Base-by-base conservation (phyloP, 2,888 invertebrate species). In the Phortica magna region DNA sequence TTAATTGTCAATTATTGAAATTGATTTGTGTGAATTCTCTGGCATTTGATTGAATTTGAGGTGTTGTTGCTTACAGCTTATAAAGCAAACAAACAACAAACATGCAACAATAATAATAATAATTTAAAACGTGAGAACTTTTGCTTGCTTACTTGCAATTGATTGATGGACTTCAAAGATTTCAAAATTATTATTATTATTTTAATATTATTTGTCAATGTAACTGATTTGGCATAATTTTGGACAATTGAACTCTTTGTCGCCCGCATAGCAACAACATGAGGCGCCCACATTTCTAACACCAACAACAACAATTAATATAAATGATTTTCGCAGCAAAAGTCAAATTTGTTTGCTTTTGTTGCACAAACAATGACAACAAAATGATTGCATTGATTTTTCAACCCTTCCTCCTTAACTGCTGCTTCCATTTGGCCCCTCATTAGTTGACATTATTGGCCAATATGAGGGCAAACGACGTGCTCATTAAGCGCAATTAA, bases 1-100 rank as follows among this genome's bases (percentile, higher is more conserved):
- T 88, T 87, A 87, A 86, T 88, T 86, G 85, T 87, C 85, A 86
- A 86, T 86, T 86, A 86, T 88, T 88, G 87, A 84, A 85, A 82
- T 71, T 71, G 70, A 71, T 71, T 41, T 71, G 70, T 71, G 70
- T 48, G 70, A 71, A 68, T 22, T 68, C 19, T 12, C 7, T 43
- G 19, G 43, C 31, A 48, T 17, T 61, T 22, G 19, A 17, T 48
- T 48, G 48, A 48, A 48, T 48, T 48, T 7, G 48, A 48, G 48
- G 48, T 48, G 48, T 48, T 48, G 48, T n/a, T n/a, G n/a, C n/a
- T n/a, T n/a, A n/a, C n/a, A n/a, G n/a, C n/a, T n/a, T n/a, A n/a
- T 31, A 31, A 31, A 31, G 5, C 5, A 1, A 31, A 31, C 3
- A 31, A 31, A 31, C 31, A 31, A 31, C 3, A 31, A 31, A 31